Evolutionary conservation across 2,797 vertebrate species (phyloP).

Genomic region (Acipenser transmontanus): DNA sequence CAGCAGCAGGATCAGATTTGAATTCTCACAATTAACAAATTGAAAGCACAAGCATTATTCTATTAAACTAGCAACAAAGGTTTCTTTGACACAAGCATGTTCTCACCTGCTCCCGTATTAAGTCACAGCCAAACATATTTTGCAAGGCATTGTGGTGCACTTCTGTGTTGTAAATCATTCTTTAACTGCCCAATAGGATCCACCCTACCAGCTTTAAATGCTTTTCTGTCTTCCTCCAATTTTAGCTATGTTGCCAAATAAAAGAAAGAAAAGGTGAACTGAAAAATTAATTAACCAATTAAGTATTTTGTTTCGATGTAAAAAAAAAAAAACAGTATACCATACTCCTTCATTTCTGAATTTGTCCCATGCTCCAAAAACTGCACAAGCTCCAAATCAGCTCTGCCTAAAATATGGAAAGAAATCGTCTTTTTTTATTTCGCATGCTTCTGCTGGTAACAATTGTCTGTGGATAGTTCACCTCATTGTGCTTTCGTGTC

Average conservation of each 20-base stretch:
- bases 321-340: conserved; percentile 41
- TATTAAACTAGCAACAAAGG: not conserved
- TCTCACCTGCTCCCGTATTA: conserved; percentile 70
- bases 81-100: not conserved
- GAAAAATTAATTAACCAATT: too few relatives aligned
- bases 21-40: too few relatives aligned
- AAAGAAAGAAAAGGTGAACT: too few relatives aligned
- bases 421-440: not conserved
- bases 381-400: conserved; percentile 61
- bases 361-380: conserved; percentile 63
- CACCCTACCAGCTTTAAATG: conserved; percentile 57
- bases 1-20: too few relatives aligned
- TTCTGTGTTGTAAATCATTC: conserved; percentile 65
- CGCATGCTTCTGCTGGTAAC: too few relatives aligned
- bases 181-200: conserved; percentile 70
- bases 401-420: conserved; percentile 54
- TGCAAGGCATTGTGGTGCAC: conserved; percentile 28
- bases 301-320: not conserved
- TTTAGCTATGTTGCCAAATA: conserved; percentile 49
- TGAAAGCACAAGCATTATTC: too few relatives aligned
- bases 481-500: too few relatives aligned
- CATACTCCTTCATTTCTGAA: conserved; percentile 59
- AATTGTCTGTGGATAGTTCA: too few relatives aligned
- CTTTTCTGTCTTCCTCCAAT: conserved; percentile 57
- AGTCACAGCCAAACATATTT: conserved; percentile 37